Evolutionary conservation across 2,888 invertebrate genomes (phyloP).

Genomic region (Mystacides longicornis): DNA sequence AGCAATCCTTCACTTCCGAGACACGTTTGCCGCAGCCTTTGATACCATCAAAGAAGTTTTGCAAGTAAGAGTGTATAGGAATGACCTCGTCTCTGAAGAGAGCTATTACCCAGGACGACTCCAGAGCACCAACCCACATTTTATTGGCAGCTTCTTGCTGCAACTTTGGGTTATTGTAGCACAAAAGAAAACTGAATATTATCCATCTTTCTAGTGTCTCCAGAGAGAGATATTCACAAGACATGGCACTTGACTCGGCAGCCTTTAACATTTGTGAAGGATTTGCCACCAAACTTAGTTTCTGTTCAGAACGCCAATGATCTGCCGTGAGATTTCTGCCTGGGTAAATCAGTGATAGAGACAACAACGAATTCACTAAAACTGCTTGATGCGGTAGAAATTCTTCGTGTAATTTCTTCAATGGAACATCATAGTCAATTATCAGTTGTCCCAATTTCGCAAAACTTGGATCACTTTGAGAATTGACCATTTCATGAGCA

Average conservation of each 20-base stretch:
- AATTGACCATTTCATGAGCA: constrained; percentile 93
- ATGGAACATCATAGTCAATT: constrained; percentile 91
- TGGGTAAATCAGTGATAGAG: constrained; percentile 80
- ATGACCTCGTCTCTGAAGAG: constrained; percentile 96
- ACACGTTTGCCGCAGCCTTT: constrained; percentile 91
- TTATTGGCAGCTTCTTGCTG: constrained; percentile 77
- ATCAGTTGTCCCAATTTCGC: constrained; percentile 96
- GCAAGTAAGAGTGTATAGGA: constrained; percentile 89
- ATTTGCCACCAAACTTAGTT: constrained; percentile 87
- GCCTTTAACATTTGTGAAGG: constrained; percentile 92
- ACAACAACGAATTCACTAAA: constrained; percentile 77
- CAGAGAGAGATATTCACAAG: constrained; percentile 93
- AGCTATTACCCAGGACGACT: constrained; percentile 90
- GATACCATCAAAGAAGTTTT: constrained; percentile 86
- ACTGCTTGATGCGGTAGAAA: constrained; percentile 91
- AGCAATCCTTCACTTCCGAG: constrained; percentile 93
- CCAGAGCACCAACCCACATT: constrained; percentile 87
- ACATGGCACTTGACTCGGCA: constrained; percentile 91
- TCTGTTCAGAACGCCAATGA: constrained; percentile 88
- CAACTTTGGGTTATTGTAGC: constrained; percentile 73
- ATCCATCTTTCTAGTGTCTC: constrained; percentile 97
- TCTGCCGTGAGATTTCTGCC: constrained; percentile 88
- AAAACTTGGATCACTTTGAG: constrained; percentile 83
- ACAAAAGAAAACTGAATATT: constrained; percentile 86
- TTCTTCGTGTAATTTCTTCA: constrained; percentile 94